Percentiles rank a stretch among this genome's conserved stretches.
Conservation (phyloP, 2,797 vertebrate genomes). For the Scolopax bukidnonensis region DNA sequence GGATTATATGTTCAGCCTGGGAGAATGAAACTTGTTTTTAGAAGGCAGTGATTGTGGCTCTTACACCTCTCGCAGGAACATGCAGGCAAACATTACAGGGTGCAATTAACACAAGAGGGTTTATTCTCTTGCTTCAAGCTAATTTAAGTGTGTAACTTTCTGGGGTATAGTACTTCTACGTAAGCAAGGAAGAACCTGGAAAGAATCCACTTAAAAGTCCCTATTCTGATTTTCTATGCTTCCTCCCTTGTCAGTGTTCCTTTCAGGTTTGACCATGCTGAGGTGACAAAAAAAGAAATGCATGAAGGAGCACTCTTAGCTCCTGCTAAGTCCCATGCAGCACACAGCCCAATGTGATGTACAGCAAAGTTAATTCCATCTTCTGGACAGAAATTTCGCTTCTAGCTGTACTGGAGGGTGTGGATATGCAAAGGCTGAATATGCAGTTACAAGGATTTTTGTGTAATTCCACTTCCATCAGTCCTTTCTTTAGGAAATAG, state of each 20-base stretch:
- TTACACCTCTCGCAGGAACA: background rate
- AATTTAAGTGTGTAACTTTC: background rate
- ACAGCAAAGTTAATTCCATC: background rate
- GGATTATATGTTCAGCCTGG: background rate
- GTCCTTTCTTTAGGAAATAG: background rate
- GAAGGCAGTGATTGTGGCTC: background rate
- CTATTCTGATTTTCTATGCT: background rate
- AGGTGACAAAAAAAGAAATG: background rate
- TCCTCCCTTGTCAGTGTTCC: background rate
- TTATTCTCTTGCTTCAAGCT: background rate
- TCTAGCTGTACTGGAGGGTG: background rate
- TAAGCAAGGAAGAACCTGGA: background rate
- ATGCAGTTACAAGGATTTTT: background rate
- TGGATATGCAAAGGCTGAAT: background rate
- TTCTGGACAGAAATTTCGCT: background rate
- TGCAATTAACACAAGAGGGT: background rate
- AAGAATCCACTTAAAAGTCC: background rate
- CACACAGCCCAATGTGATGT: rapidly evolving
- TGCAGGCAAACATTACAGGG: background rate
- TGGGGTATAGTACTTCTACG: background rate
- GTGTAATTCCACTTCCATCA: background rate
- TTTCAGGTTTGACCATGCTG: background rate
- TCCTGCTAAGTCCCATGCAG: background rate
- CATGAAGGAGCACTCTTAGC: background rate
- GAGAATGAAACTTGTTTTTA: background rate